These are phyloP conservation scores for Heptranchias perlo DNA, from an alignment of 2,113 vertebrate genomes.

Conservation along the genomic window DNA sequence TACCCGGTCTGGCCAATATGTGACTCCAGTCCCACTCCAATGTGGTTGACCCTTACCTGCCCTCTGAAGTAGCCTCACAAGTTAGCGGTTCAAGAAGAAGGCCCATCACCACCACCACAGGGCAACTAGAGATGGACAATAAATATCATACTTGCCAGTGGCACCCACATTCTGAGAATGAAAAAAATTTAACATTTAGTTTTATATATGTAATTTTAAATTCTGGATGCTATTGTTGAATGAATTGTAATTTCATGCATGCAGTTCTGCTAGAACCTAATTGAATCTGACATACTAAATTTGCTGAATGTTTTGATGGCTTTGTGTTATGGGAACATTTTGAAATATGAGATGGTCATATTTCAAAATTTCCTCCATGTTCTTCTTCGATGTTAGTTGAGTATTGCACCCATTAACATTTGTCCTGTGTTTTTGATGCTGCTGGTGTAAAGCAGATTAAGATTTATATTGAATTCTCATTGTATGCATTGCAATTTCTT, in stretches of 20 bases:
- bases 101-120: neutral
- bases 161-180: neutral
- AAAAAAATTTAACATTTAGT: neutral
- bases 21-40: neutral
- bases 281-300: neutral
- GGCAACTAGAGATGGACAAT: neutral
- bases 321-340: constrained; percentile 3
- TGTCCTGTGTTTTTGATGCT: neutral
- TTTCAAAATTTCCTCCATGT: neutral
- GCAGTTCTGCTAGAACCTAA: neutral
- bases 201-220: neutral
- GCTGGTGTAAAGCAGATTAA: neutral
- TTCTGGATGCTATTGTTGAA: neutral
- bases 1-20: neutral
- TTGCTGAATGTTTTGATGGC: neutral
- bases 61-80: neutral
- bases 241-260: neutral
- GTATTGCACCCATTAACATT: neutral
- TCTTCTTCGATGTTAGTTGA: neutral
- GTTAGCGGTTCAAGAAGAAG: neutral
- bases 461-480: neutral
- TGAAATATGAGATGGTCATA: neutral
- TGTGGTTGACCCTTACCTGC: neutral
- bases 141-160: neutral
- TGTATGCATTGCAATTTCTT: neutral